These are phyloP conservation scores for Sebastes fasciatus DNA, from an alignment of 2,113 vertebrate genomes.

Conservation along the genomic window DNA sequence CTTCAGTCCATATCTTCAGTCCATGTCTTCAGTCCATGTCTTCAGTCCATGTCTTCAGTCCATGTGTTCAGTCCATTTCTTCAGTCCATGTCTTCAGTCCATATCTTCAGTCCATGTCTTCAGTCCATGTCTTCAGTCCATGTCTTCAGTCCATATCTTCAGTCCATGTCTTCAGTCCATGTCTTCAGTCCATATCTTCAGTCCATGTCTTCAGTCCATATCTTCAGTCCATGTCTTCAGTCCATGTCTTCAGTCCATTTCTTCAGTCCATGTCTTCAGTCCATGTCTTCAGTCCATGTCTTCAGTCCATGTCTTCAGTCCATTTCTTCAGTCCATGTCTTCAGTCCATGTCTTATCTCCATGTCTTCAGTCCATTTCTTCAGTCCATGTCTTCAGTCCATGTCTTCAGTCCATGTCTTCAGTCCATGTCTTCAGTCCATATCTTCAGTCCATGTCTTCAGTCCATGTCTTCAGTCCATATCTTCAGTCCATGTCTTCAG, in stretches of 20 bases:
- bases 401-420: constrained; percentile 71
- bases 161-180: constrained; percentile 72
- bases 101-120: constrained; percentile 70
- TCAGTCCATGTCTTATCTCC: constrained; percentile 35
- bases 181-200: background rate
- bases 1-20: constrained; percentile 55
- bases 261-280: constrained; percentile 55
- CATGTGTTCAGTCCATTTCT: background rate
- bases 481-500: no score
- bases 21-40: constrained; percentile 68
- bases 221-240: constrained; percentile 73
- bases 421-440: background rate
- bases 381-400: constrained; percentile 72
- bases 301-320: constrained; percentile 73
- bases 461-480: no score
- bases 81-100: constrained; percentile 73
- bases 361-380: background rate
- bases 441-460: no score
- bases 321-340: constrained; percentile 67
- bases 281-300: constrained; percentile 68
- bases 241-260: constrained; percentile 64
- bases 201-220: constrained; percentile 70
- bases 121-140: constrained; percentile 57
- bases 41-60: constrained; percentile 73
- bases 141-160: constrained; percentile 62